A percentile compares a stretch with the other conserved stretches of the same genome.
Conservation (phyloP, 2,888 invertebrate genomes). For the Leptarthrus brevirostris region DNA sequence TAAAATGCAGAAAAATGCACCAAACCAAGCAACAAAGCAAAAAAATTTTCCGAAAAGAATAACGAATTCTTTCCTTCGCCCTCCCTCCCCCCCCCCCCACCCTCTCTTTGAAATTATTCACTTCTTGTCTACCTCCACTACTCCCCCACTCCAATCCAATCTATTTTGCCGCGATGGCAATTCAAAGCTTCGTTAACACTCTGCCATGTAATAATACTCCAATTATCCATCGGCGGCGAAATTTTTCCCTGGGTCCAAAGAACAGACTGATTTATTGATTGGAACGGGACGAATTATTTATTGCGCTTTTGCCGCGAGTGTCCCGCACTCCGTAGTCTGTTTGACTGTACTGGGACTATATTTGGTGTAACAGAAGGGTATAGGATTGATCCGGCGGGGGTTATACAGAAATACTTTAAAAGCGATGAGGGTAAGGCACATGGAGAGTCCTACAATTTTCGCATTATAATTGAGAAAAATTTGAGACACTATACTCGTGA, state of each 20-base stretch:
- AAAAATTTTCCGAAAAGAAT: neutral
- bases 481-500: slow-evolving; percentile 39
- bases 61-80: neutral
- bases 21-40: neutral
- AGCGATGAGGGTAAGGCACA: slow-evolving; percentile 32
- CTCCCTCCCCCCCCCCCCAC: neutral
- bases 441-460: slow-evolving; percentile 34
- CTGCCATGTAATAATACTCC: slow-evolving; percentile 34
- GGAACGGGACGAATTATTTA: slow-evolving; percentile 47
- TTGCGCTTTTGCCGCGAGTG: slow-evolving; percentile 1
- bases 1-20: slow-evolving; percentile 1
- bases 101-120: too few relatives aligned
- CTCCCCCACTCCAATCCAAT: neutral
- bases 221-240: slow-evolving; percentile 44
- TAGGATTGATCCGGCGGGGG: too few relatives aligned
- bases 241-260: slow-evolving; percentile 14
- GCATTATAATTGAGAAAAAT: slow-evolving; percentile 46
- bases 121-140: neutral
- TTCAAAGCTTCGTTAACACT: slow-evolving; percentile 46
- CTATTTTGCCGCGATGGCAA: neutral
- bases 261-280: slow-evolving; percentile 46
- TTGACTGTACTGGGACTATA: too few relatives aligned
- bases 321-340: neutral
- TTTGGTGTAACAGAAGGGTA: too few relatives aligned
- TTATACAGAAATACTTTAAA: neutral